These are phyloP conservation scores for Drosophila ezoana DNA, from an alignment of 2,888 invertebrate species.

Conservation along the genomic window DNA sequence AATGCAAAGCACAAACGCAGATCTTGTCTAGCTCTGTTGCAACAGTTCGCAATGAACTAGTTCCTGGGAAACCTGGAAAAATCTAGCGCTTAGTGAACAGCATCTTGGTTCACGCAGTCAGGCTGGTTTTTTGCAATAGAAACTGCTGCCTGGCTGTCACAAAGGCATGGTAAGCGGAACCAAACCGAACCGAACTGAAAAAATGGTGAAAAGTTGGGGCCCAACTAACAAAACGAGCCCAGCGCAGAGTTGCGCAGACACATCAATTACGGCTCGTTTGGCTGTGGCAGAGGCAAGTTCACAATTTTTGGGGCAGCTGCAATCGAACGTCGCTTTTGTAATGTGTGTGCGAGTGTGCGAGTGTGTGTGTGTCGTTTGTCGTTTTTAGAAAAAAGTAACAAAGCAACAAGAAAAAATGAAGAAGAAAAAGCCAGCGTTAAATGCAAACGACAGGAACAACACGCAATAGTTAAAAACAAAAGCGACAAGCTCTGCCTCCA, in stretches of 20 bases:
- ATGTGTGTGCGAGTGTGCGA: slow-evolving; percentile 1
- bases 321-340: slow-evolving; percentile 6
- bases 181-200: slow-evolving; percentile 1
- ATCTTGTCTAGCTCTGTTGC: too few species aligned
- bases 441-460: slow-evolving; percentile 40
- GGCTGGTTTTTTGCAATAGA: not conserved
- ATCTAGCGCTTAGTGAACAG: not conserved
- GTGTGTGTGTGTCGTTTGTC: slow-evolving; percentile 8
- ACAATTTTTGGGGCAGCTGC: slow-evolving; percentile 15
- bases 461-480: slow-evolving; percentile 28
- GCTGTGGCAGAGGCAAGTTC: slow-evolving; percentile 3
- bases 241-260: slow-evolving; percentile 58
- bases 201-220: not conserved
- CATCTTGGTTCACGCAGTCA: not conserved
- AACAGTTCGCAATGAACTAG: not conserved
- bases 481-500: slow-evolving; percentile 1
- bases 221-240: slow-evolving; percentile 14
- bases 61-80: not conserved
- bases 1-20: too few species aligned
- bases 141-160: not conserved
- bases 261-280: slow-evolving; percentile 63
- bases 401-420: slow-evolving; percentile 8
- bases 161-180: not conserved
- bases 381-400: slow-evolving; percentile 1
- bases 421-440: slow-evolving; percentile 25